phyloP scores from a whole-genome alignment of 1,140 invertebrate species.

The Oncopodura yosiiana region DNA sequence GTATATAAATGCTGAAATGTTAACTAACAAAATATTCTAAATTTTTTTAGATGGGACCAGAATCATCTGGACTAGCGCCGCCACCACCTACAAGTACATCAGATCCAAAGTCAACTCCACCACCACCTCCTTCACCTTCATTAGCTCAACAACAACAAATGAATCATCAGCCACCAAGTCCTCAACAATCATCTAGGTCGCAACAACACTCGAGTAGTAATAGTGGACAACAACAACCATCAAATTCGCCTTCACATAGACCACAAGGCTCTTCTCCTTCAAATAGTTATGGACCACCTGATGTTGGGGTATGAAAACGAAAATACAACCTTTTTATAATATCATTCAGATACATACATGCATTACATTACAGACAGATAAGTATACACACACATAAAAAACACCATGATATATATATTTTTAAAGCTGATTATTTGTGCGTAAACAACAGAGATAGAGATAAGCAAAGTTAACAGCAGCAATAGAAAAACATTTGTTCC shows the following conservation, averaged over 20 bases:
- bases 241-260: constrained; percentile 33
- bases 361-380: too few relatives aligned
- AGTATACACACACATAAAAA: too few relatives aligned
- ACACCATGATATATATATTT: too few relatives aligned
- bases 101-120: constrained; percentile 33
- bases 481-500: too few relatives aligned
- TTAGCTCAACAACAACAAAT: constrained; percentile 29
- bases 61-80: constrained; percentile 29
- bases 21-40: too few relatives aligned
- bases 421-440: too few relatives aligned
- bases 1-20: too few relatives aligned
- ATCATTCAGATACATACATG: too few relatives aligned
- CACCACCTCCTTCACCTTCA: constrained; percentile 31
- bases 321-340: too few relatives aligned
- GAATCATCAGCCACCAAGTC: constrained; percentile 33
- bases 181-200: constrained; percentile 24
- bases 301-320: constrained; percentile 24
- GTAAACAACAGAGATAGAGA: too few relatives aligned
- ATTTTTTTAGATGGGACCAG: constrained; percentile 31
- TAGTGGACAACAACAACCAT: constrained; percentile 25
- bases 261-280: constrained; percentile 32
- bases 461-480: too few relatives aligned
- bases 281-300: constrained; percentile 25
- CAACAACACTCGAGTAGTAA: constrained; percentile 8
- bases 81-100: constrained; percentile 20